phyloP scores from a whole-genome alignment of 92 coral and sea anemone genomes.

The Epizoanthus rinbou region DNA sequence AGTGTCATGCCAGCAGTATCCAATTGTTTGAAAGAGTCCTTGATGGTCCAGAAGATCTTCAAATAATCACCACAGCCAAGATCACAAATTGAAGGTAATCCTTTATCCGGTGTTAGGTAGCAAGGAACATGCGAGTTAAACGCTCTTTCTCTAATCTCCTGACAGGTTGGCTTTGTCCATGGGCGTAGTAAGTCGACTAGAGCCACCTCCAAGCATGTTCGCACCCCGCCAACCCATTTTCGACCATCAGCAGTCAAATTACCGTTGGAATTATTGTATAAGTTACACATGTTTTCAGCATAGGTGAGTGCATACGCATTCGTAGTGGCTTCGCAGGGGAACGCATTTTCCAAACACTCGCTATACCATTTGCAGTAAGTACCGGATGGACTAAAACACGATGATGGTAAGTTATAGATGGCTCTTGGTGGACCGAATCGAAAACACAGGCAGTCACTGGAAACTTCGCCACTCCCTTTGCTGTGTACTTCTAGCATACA shows the following conservation, averaged over 20 bases:
- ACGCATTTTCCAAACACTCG: slow-evolving; percentile 64
- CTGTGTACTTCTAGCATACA: slow-evolving; percentile 42
- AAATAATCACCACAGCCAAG: slow-evolving; percentile 47
- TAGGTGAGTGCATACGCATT: slow-evolving; percentile 61
- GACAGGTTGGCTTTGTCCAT: slow-evolving; percentile 42
- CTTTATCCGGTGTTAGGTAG: slow-evolving; percentile 58
- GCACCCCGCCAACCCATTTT: slow-evolving; percentile 58
- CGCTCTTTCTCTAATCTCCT: slow-evolving; percentile 52
- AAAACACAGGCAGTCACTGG: slow-evolving; percentile 36
- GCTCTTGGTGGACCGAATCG: not conserved
- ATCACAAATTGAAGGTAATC: slow-evolving; percentile 64
- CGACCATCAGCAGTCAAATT: slow-evolving; percentile 48
- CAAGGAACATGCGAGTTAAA: slow-evolving; percentile 61
- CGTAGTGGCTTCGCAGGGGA: slow-evolving; percentile 49
- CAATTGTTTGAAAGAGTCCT: slow-evolving; percentile 39
- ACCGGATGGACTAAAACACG: slow-evolving; percentile 59
- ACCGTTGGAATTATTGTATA: slow-evolving; percentile 34
- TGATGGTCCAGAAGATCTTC: slow-evolving; percentile 68
- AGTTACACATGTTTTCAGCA: slow-evolving; percentile 65
- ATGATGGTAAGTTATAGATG: slow-evolving; percentile 7
- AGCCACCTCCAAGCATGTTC: slow-evolving; percentile 74
- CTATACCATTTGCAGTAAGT: slow-evolving; percentile 72
- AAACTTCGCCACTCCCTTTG: slow-evolving; percentile 20
- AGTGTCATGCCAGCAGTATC: slow-evolving; percentile 68
- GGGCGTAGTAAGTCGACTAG: slow-evolving; percentile 54